Base-by-base conservation (phyloP, 2,797 vertebrate genomes). In the Gallinago nigripennis region DNA sequence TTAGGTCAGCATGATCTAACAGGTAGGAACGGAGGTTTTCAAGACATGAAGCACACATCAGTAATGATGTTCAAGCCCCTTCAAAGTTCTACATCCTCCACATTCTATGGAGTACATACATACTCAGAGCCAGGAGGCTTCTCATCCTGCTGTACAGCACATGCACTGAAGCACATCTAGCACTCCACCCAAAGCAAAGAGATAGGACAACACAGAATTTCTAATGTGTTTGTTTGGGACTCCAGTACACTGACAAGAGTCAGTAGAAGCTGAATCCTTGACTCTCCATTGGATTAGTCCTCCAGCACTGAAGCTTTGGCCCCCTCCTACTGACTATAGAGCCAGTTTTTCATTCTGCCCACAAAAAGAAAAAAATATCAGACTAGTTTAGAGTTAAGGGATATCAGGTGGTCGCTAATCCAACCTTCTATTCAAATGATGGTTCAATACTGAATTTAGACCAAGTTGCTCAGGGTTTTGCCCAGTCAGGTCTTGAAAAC, bases 31-130 rank as follows among this genome's bases (percentile, higher is more conserved):
- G 2, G 16, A 72, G 11, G 25, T 83, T 35, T 76, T n/a, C 30
- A 39, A 73, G 35, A 30, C 56, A 16, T 11, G n/a, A 76, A 80
- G 41, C 30, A 83, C 25, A 35, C 25, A 64, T 35, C 31, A 43
- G 9, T 45, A 83, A 39, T 6, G 8, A 83, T 28, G 37, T n/a
- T 57, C 51, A 80, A 66, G 41, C 19, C 23, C 25, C 15, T 70
- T 48, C 9, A 11, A 37, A 70, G 25, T 17, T 53, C 35, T 75
- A 27, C 9, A n/a, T 57, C 28, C 23, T 63, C 48, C 63, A 20
- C 16, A 31, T 15, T 48, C 15, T 11, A 48, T 3, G 7, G 27
- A 68, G 17, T 6, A 53, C 0, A 0, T 37, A 68, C 16, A 45
- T 7, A 33, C 8, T 24, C 21, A 13, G 57, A 46, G 20, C 20